Conservation (phyloP, 2,888 invertebrate genomes). For the Lottia scabra region DNA sequence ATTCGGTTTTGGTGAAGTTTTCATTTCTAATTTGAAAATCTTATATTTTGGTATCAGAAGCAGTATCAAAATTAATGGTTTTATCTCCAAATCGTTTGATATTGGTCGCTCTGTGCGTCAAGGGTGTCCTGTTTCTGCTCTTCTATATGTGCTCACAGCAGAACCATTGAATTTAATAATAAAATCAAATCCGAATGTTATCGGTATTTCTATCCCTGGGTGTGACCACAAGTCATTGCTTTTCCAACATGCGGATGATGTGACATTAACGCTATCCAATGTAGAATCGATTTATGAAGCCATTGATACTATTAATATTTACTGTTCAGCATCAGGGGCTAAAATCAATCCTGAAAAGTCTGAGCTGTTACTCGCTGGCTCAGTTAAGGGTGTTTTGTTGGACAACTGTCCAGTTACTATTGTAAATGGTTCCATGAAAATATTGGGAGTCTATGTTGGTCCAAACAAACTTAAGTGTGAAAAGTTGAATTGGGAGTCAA, state of each 20-base stretch:
- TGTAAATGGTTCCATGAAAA: not conserved
- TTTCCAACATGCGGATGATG: not conserved
- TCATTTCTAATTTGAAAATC: constrained; percentile 36
- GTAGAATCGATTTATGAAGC: not conserved
- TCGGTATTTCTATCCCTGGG: not conserved
- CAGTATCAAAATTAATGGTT: constrained; percentile 32
- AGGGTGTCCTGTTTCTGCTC: not conserved
- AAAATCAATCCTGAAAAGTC: not conserved
- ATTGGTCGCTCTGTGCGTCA: not conserved
- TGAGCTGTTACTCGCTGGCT: not conserved
- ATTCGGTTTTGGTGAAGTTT: constrained; percentile 35
- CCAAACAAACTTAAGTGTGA: not conserved
- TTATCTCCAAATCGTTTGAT: constrained; percentile 21
- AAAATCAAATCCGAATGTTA: not conserved
- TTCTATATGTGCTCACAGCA: not conserved
- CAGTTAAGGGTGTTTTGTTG: not conserved
- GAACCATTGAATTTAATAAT: not conserved
- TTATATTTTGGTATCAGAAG: constrained; percentile 33
- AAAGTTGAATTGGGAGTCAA: not conserved
- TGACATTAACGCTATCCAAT: not conserved
- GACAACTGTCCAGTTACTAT: not conserved
- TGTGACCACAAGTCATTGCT: not conserved
- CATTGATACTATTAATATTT: not conserved
- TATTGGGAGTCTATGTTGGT: not conserved
- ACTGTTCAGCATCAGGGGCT: not conserved